Conservation (phyloP, 2,797 vertebrate genomes). For the Hippopotamyrus pictus region DNA sequence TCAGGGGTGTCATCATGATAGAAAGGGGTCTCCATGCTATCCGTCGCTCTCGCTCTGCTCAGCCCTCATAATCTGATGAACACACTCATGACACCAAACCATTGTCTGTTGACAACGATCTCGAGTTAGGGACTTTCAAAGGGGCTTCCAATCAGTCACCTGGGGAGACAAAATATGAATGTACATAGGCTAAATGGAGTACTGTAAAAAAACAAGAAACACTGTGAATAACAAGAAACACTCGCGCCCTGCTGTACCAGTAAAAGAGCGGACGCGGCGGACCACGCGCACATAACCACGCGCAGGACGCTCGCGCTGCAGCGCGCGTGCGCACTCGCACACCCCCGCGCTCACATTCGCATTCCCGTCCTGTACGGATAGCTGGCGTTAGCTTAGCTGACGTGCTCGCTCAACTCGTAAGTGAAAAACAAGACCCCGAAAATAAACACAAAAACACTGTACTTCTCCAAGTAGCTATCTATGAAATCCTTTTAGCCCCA, state of each 20-base stretch:
- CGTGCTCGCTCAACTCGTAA: background rate
- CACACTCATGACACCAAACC: background rate
- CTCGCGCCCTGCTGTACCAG: background rate
- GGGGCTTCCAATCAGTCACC: background rate
- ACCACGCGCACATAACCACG: background rate
- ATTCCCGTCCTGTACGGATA: background rate
- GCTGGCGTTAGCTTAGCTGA: conserved; percentile 10
- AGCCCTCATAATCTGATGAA: conserved; percentile 57
- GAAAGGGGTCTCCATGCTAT: conserved; percentile 67
- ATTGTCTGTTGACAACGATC: background rate
- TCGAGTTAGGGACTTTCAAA: background rate
- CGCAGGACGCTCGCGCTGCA: background rate
- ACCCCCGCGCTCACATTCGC: background rate
- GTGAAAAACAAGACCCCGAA: background rate
- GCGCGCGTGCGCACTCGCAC: background rate
- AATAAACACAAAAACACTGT: background rate
- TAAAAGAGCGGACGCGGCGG: background rate
- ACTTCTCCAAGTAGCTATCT: background rate
- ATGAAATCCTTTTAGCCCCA: background rate
- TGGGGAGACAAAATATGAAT: background rate
- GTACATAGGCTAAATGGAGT: background rate
- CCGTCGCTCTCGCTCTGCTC: conserved; percentile 36
- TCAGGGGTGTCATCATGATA: conserved; percentile 62
- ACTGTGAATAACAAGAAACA: background rate
- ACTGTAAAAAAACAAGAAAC: background rate